Evolutionary conservation across 2,797 vertebrate genomes (phyloP), one percentile per base, ranked within the genome.

Genomic region (Kryptopterus vitreolus): DNA sequence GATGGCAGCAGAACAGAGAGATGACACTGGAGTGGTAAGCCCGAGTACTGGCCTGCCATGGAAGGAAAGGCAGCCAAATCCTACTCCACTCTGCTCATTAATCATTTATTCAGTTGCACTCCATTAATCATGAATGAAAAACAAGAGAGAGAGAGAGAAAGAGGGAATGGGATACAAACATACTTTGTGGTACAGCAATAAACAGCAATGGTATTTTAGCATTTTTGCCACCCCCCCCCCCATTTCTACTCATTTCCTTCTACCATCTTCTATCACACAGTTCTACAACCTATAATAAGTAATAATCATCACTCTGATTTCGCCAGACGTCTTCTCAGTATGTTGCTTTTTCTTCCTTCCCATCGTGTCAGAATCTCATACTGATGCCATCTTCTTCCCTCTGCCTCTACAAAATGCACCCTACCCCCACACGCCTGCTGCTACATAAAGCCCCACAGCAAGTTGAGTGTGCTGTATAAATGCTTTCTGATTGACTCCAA

Each of bases 81-180:
- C 69, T 77, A 75, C 81, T 70, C 69, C 63, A 26, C 76, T 82
- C 78, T 55, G 55, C 15, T 78, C 88, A 94, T 94, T 88, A 93
- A 94, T 93, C 91, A 92, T 94, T 93, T 89, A 94, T 93, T 89
- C 86, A 90, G 91, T 87, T 90, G 75, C 79, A 83, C 81, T 90
- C 87, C 90, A 94, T 94, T 92, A 94, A 93, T 92, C 90, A 94
- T 93, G 91, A 92, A 89, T 86, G 89, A 88, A 87, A 84, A 85
- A 85, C 85, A 88, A 87, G 86, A 80, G 83, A 80, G 83, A 29
- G 81, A 87, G 82, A 82, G 31, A 22, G 35, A 59, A 31, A 62
- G 72, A 43, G 33, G 26, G 38, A 24, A 59, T 13, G 22, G 31
- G 22, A 57, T 52, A 11, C 43, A 81, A 74, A 57, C 55, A 70